phyloP scores from a whole-genome alignment of 2,113 vertebrate species.

The Notarius lentiginosus region DNA sequence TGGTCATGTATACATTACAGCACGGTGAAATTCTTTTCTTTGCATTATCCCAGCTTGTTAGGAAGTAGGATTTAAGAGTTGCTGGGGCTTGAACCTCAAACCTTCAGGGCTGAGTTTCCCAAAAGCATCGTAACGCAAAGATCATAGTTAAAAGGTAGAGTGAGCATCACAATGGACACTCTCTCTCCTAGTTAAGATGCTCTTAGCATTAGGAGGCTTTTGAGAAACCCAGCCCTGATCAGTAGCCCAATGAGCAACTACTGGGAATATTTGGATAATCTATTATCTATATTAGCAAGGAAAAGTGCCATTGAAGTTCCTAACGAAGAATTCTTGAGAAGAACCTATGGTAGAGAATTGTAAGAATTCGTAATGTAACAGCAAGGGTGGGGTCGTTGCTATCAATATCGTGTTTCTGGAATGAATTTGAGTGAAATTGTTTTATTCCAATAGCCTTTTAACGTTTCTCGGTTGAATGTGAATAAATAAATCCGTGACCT shows the following conservation, averaged over 20 bases:
- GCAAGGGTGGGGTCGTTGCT: background rate
- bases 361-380: background rate
- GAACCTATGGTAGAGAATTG: background rate
- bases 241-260: background rate
- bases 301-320: background rate
- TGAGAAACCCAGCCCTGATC: too few species aligned
- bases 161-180: too few species aligned
- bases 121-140: too few species aligned
- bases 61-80: background rate
- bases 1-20: too few species aligned
- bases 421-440: background rate
- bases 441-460: background rate
- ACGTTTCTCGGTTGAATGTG: background rate
- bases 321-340: background rate
- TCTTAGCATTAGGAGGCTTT: too few species aligned
- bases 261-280: background rate
- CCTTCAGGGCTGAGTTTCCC: background rate
- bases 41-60: too few species aligned
- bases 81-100: background rate
- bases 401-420: background rate
- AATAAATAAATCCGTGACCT: slow-evolving; percentile 68
- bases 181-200: too few species aligned
- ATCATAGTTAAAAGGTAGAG: too few species aligned
- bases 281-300: background rate
- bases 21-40: too few species aligned